These are phyloP conservation scores for Entomyzon cyanotis DNA, from an alignment of 2,113 vertebrate species.

Conservation along the genomic window DNA sequence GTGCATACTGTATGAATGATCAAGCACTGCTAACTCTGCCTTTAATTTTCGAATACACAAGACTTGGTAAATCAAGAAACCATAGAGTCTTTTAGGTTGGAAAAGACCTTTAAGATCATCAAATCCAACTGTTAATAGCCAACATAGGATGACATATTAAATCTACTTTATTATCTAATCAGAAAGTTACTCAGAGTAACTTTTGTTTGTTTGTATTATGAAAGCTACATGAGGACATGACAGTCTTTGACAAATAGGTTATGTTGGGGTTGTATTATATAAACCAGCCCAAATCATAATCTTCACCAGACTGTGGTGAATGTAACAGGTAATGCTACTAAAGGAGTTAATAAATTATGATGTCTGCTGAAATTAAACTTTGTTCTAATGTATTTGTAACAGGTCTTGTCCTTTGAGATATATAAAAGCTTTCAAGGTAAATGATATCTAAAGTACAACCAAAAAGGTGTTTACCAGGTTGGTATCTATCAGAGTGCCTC, in stretches of 20 bases:
- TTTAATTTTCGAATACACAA: background rate
- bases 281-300: background rate
- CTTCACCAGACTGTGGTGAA: background rate
- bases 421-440: background rate
- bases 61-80: background rate
- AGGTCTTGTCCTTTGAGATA: background rate
- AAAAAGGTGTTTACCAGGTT: background rate
- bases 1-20: background rate
- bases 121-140: background rate
- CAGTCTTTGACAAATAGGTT: background rate
- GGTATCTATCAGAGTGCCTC: background rate
- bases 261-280: background rate
- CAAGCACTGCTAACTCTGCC: background rate
- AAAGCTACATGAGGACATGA: background rate
- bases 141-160: background rate
- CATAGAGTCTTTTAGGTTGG: background rate
- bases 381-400: background rate
- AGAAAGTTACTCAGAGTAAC: background rate
- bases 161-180: background rate
- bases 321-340: background rate
- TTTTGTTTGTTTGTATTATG: background rate
- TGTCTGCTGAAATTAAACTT: background rate
- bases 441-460: background rate
- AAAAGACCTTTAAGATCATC: background rate
- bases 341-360: background rate